Evolutionary conservation across 2,888 invertebrate species (phyloP).

Genomic region (Melolontha melolontha): DNA sequence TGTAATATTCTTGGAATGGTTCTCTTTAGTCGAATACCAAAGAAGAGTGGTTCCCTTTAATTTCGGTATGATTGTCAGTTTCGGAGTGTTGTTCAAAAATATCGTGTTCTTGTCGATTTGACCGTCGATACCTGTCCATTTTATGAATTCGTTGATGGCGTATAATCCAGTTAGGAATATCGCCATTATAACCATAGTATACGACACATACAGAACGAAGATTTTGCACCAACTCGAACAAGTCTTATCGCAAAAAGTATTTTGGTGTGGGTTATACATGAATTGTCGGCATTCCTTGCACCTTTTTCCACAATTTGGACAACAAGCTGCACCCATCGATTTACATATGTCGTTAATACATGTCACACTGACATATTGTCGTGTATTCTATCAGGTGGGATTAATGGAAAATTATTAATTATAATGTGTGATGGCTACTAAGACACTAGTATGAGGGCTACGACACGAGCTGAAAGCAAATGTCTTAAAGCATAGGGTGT

Average conservation of each 20-base stretch:
- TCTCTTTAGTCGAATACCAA: conserved; percentile 8
- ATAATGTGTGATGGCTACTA: no score
- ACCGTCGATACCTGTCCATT: background rate
- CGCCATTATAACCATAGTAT: conserved; percentile 3
- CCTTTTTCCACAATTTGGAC: background rate
- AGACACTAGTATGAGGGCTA: no score
- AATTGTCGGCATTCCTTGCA: background rate
- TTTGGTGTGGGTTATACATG: background rate
- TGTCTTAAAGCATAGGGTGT: no score
- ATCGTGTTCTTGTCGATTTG: conserved; percentile 5
- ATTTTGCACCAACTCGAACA: conserved; percentile 8
- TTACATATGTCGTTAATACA: no score
- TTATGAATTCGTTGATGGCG: background rate
- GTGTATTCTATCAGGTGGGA: background rate
- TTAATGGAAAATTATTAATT: no score
- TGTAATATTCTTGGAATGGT: background rate
- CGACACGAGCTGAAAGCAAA: no score
- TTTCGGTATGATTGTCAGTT: conserved; percentile 14
- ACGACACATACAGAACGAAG: background rate
- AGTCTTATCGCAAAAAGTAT: conserved; percentile 19
- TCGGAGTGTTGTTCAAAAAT: conserved; percentile 5
- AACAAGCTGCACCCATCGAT: no score
- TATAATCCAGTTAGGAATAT: background rate
- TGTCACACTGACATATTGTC: no score
- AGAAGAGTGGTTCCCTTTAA: background rate